phyloP scores from a whole-genome alignment of 2,888 invertebrate species.

The Allolobophora icterica region DNA sequence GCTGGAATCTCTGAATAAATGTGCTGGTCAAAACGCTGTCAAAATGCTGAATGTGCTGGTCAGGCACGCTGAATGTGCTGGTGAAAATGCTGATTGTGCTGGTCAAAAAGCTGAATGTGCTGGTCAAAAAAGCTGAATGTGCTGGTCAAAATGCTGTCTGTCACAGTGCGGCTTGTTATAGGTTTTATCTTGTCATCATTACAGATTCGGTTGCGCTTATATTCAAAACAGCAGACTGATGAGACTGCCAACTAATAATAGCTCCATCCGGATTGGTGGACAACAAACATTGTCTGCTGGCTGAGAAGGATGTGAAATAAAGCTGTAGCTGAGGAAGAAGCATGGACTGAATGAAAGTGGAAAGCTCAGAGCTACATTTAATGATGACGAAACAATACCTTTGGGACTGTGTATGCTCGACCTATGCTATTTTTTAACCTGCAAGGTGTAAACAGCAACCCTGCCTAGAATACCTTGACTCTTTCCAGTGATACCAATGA shows the following conservation, averaged over 20 bases:
- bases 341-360: not conserved
- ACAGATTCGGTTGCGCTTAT: not conserved
- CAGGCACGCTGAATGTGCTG: too few species aligned
- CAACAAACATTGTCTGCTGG: not conserved
- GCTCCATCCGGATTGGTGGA: not conserved
- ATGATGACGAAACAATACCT: not conserved
- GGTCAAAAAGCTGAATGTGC: too few species aligned
- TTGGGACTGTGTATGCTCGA: not conserved
- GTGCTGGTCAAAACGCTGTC: too few species aligned
- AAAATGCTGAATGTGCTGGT: too few species aligned
- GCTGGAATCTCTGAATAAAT: too few species aligned
- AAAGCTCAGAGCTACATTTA: not conserved
- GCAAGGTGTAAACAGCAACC: not conserved
- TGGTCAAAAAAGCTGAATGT: not conserved
- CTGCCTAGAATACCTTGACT: not conserved
- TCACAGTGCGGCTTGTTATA: not conserved
- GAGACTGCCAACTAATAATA: not conserved
- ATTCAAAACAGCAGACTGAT: not conserved
- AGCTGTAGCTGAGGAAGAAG: not conserved
- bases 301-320: not conserved
- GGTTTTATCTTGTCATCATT: slow-evolving; percentile 9
- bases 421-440: too few species aligned
- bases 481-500: not conserved
- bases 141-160: not conserved
- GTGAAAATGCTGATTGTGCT: too few species aligned